Percentiles rank a stretch among this genome's conserved stretches.
These are phyloP conservation scores for Pleuronectes platessa DNA, from an alignment of 2,113 vertebrate species.

Conservation along the genomic window DNA sequence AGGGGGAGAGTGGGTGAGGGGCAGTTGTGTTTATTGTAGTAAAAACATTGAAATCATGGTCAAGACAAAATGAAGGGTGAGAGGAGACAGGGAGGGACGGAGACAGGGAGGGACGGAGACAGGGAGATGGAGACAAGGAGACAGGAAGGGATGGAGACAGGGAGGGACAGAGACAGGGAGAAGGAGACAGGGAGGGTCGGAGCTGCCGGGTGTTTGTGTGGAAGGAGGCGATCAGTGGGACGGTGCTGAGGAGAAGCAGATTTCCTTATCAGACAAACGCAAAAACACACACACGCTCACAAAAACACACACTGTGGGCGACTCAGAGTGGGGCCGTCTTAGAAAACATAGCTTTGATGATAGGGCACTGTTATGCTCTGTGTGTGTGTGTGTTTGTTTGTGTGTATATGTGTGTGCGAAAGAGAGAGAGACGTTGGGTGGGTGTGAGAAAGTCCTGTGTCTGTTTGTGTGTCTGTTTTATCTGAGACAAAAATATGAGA, in stretches of 20 bases:
- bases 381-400: no score
- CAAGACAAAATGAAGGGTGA: no score
- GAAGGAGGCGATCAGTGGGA: not conserved
- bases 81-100: no score
- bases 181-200: not conserved
- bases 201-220: not conserved
- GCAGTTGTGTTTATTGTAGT: no score
- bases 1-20: not conserved
- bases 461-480: no score
- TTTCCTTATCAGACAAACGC: slow-evolving; percentile 44
- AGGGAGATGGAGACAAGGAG: no score
- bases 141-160: no score
- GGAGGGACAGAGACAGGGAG: not conserved
- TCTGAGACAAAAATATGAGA: not conserved
- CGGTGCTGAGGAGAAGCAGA: slow-evolving; percentile 25
- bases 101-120: not conserved
- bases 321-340: slow-evolving; percentile 37
- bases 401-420: no score
- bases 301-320: slow-evolving; percentile 3
- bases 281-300: slow-evolving; percentile 27
- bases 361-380: slow-evolving; percentile 10
- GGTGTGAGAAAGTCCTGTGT: not conserved
- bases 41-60: no score
- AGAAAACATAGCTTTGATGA: slow-evolving; percentile 61
- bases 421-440: not conserved